Percentiles rank a stretch among this genome's conserved stretches.
These are phyloP conservation scores for Pardosa pseudoannulata DNA, from an alignment of 2,888 invertebrate genomes.

Conservation along the genomic window DNA sequence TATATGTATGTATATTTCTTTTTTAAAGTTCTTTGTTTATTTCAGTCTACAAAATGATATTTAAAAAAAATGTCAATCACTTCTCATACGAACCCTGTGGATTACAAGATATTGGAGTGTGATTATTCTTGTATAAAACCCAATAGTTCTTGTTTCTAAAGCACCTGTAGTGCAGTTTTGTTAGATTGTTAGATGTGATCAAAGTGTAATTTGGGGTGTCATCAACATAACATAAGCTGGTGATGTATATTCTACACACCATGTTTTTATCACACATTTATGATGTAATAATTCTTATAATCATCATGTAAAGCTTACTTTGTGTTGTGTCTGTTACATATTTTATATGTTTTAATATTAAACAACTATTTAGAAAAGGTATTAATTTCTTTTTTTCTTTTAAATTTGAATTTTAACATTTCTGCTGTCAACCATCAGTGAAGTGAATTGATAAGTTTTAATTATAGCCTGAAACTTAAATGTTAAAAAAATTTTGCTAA, in stretches of 20 bases:
- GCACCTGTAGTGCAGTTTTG: conserved; percentile 5
- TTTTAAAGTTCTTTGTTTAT: too few relatives aligned
- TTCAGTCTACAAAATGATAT: too few relatives aligned
- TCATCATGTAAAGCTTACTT: not conserved
- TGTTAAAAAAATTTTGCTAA: too few relatives aligned
- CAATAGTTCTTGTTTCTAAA: not conserved
- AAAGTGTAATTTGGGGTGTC: conserved; percentile 1
- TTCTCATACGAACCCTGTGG: not conserved
- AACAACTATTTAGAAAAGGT: not conserved
- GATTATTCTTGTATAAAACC: not conserved
- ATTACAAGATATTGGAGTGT: not conserved
- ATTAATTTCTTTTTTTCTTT: not conserved
- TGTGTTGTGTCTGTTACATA: not conserved
- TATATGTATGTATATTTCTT: too few relatives aligned
- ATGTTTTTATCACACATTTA: not conserved
- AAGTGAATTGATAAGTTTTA: too few relatives aligned
- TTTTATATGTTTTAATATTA: not conserved
- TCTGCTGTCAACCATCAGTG: not conserved
- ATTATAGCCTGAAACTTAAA: too few relatives aligned
- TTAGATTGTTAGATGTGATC: not conserved
- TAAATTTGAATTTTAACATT: not conserved
- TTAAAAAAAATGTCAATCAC: too few relatives aligned
- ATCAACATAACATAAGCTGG: not conserved
- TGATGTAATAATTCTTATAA: not conserved
- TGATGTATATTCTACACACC: not conserved